Conservation (phyloP, 2,797 vertebrate genomes). For the Cynodonichthys magdalenae region DNA sequence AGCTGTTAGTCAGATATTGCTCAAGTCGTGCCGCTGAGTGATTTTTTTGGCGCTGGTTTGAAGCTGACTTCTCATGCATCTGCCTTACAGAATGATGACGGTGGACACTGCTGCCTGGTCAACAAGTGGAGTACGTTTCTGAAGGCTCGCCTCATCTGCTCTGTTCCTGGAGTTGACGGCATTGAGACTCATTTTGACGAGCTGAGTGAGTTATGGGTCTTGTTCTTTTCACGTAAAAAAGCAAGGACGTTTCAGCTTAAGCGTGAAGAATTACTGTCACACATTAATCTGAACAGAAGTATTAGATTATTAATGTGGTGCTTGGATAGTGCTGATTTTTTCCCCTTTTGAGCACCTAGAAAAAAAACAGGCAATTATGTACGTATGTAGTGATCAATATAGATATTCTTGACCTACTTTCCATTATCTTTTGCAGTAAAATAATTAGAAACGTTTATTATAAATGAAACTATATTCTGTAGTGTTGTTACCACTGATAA, state of each 20-base stretch:
- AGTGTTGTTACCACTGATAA: neutral
- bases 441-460: too few relatives aligned
- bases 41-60: slow-evolving; percentile 10
- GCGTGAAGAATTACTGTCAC: slow-evolving; percentile 53
- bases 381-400: slow-evolving; percentile 34
- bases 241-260: slow-evolving; percentile 49
- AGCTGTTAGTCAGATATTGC: slow-evolving; percentile 49
- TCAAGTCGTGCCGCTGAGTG: slow-evolving; percentile 11
- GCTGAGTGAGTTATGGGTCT: slow-evolving; percentile 86
- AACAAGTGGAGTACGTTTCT: slow-evolving; percentile 99
- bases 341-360: too few relatives aligned
- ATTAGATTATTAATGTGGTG: slow-evolving; percentile 39
- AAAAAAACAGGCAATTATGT: slow-evolving; percentile 4
- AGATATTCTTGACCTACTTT: neutral
- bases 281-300: slow-evolving; percentile 55
- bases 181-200: slow-evolving; percentile 98
- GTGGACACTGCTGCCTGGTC: slow-evolving; percentile 97
- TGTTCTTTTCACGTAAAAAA: neutral
- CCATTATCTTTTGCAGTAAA: too few relatives aligned
- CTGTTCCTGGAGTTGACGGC: slow-evolving; percentile 91
- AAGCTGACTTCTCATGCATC: slow-evolving; percentile 26
- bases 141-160: slow-evolving; percentile 97
- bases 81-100: slow-evolving; percentile 90
- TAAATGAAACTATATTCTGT: neutral
- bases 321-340: neutral